phyloP scores from a whole-genome alignment of 1,140 invertebrate genomes.

The Wasmannia auropunctata region DNA sequence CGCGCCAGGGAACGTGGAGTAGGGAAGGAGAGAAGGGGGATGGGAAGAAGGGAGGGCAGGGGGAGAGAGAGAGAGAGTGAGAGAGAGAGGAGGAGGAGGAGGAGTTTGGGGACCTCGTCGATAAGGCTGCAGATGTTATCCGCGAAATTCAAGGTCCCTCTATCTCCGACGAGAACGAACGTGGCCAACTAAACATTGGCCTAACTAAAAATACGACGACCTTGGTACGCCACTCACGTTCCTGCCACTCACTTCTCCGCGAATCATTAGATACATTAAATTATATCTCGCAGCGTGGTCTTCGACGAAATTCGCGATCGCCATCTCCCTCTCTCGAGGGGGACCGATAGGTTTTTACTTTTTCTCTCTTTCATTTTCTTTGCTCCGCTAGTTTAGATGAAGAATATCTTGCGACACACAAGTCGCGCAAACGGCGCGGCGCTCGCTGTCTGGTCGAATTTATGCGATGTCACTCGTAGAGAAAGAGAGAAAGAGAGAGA shows the following conservation, averaged over 20 bases:
- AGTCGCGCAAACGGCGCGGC: background rate
- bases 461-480: background rate
- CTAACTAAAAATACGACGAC: slow-evolving; percentile 84
- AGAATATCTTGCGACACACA: slow-evolving; percentile 4
- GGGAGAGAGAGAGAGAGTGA: background rate
- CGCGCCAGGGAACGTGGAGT: slow-evolving; percentile 40
- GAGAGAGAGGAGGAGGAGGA: background rate
- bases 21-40: background rate
- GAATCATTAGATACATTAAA: slow-evolving; percentile 80
- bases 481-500: background rate
- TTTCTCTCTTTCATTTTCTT: background rate
- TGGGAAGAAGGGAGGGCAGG: background rate
- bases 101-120: slow-evolving; percentile 69
- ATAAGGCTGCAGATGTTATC: slow-evolving; percentile 86
- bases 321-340: background rate
- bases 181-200: slow-evolving; percentile 85
- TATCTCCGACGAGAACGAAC: slow-evolving; percentile 79
- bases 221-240: slow-evolving; percentile 82
- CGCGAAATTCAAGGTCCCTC: slow-evolving; percentile 85
- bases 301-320: slow-evolving; percentile 24
- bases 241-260: slow-evolving; percentile 69
- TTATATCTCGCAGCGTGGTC: slow-evolving; percentile 68
- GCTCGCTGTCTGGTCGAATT: background rate
- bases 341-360: slow-evolving; percentile 11
- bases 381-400: background rate